Evolutionary conservation across 2,113 vertebrate species (phyloP), one percentile per base, ranked within the genome.

Genomic region (Malurus melanocephalus): DNA sequence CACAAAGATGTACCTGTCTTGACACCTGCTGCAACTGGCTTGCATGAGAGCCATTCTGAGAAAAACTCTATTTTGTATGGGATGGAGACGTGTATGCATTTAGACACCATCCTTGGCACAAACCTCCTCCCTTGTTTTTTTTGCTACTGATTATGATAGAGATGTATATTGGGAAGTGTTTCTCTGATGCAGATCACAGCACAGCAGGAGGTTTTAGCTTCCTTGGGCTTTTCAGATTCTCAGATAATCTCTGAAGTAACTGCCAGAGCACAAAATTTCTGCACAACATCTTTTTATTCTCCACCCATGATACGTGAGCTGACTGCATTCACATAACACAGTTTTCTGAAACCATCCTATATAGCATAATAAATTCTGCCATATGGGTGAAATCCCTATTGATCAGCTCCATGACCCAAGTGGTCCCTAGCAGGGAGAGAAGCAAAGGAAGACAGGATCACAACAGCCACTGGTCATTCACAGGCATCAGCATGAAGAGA

Each of bases 91-190:
- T 22, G 11, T 40, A 52, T 80, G 77, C 33, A 22, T 40, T 57
- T 49, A 38, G 28, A 57, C 0, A 0, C 28, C 17, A 40, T 40
- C 8, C 8, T 48, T 0, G 0, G 5, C 17, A 57, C 4, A 27
- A 38, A 56, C 8, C 5, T 22, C 28, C 8, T 40, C 17, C 17
- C 28, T 57, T 56, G 22, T 48, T 48, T 30, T 67, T 67, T 67
- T 40, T n/a, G 7, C 22, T n/a, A n/a, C 43, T 32, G 6, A 11
- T 17, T 13, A 17, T 16, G 22, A 40, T 48, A 62, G 20, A 32
- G n/a, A 10, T 66, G 42, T 56, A 48, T 56, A 16, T 32, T 48
- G 15, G 16, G 52, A 48, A 40, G 48, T 10, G 28, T 4, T 26
- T 57, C 8, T 48, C 62, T 67, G 28, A 67, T 40, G 27, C 22